These are phyloP conservation scores for Mugil cephalus DNA, from an alignment of 2,113 vertebrate species.

Conservation along the genomic window DNA sequence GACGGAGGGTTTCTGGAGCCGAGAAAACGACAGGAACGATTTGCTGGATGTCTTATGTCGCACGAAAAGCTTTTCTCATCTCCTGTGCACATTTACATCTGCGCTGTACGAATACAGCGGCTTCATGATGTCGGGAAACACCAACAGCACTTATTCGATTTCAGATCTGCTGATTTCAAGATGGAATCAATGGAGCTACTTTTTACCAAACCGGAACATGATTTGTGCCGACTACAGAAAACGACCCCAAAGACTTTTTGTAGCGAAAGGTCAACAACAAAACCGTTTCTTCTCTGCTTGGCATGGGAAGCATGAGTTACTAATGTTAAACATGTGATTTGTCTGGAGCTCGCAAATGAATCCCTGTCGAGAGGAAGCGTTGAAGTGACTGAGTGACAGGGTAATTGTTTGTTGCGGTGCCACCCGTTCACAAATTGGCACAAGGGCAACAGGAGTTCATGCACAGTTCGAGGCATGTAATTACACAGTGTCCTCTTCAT, in stretches of 20 bases:
- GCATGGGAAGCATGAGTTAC: neutral
- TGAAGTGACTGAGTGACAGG: conserved; percentile 19
- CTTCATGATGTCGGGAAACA: no score
- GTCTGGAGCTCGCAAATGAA: conserved; percentile 2
- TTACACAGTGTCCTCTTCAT: neutral
- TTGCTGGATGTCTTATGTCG: conserved; percentile 12
- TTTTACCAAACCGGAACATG: neutral
- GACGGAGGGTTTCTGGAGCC: no score
- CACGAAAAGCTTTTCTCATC: conserved; percentile 10
- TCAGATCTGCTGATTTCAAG: neutral
- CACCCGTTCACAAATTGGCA: conserved; percentile 1
- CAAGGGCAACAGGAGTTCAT: conserved; percentile 5
- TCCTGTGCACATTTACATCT: conserved; percentile 25
- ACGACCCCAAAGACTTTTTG: neutral
- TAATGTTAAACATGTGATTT: neutral
- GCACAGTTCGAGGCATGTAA: conserved; percentile 9
- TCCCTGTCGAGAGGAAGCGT: neutral
- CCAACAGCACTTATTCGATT: neutral
- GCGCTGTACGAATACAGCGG: neutral
- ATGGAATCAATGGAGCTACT: neutral
- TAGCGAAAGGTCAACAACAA: neutral
- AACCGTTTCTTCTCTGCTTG: neutral
- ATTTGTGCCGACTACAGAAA: neutral
- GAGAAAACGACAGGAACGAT: conserved; percentile 34
- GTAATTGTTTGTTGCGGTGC: conserved; percentile 16